Conservation (phyloP, 2,113 vertebrate genomes). For the Dromas ardeola region DNA sequence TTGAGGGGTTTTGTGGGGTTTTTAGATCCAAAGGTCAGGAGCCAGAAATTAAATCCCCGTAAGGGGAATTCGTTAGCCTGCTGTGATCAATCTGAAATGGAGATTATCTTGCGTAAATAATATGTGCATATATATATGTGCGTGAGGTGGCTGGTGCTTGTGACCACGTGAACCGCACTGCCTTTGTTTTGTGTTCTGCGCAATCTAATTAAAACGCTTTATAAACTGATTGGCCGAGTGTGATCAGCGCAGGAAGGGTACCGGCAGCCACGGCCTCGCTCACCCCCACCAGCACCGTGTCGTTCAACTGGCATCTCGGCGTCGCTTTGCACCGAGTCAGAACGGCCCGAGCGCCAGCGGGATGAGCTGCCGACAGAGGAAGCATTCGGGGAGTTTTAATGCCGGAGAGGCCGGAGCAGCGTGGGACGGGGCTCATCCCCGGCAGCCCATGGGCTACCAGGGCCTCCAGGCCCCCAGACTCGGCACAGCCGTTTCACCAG, state of each 20-base stretch:
- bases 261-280: background rate
- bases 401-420: background rate
- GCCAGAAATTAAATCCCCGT: constrained; percentile 43
- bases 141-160: fast-evolving
- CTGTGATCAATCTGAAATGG: background rate
- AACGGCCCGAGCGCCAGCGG: background rate
- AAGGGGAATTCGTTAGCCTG: constrained; percentile 44
- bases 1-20: background rate
- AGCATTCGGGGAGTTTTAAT: no score
- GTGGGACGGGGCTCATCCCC: background rate
- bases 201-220: background rate
- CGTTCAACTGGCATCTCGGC: fast-evolving
- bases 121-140: fast-evolving
- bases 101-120: background rate
- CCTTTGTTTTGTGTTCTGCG: background rate
- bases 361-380: fast-evolving
- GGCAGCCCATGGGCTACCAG: no score
- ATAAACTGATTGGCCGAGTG: background rate
- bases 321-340: background rate
- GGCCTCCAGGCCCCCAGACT: background rate
- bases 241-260: background rate
- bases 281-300: fast-evolving
- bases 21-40: constrained; percentile 56
- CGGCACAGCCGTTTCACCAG: no score
- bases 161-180: fast-evolving